phyloP scores from a whole-genome alignment of 2,113 vertebrate species.

The Triplophysa dalaica region DNA sequence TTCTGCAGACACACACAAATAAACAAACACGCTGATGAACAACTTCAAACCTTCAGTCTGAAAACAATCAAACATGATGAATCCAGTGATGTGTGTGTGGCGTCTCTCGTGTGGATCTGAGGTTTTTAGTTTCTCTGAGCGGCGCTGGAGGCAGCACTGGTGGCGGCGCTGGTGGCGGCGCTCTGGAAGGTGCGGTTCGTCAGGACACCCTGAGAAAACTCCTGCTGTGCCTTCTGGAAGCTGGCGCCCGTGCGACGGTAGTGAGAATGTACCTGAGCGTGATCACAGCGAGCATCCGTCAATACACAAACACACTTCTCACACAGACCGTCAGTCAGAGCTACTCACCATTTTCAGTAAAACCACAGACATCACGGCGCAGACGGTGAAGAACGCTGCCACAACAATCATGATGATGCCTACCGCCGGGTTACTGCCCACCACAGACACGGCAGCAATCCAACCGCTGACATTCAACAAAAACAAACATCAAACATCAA shows the following conservation, averaged over 20 bases:
- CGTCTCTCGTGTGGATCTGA: neutral
- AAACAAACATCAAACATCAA: neutral
- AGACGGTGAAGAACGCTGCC: conserved; percentile 87
- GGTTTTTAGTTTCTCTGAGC: conserved; percentile 75
- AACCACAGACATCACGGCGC: conserved; percentile 78
- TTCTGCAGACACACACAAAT: conserved; percentile 39
- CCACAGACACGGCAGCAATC: conserved; percentile 76
- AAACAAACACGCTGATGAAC: conserved; percentile 41
- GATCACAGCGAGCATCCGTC: neutral
- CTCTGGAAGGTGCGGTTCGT: conserved; percentile 84
- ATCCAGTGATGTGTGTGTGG: neutral
- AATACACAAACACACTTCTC: neutral
- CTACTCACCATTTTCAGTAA: conserved; percentile 90
- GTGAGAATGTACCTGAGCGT: conserved; percentile 83
- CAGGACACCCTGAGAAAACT: conserved; percentile 93
- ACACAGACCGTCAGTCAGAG: too few relatives aligned
- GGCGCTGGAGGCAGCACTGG: conserved; percentile 75
- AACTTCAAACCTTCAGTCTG: conserved; percentile 35
- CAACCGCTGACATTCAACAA: conserved; percentile 79
- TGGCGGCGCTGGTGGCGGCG: conserved; percentile 74
- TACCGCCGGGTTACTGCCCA: conserved; percentile 67
- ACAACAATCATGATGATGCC: conserved; percentile 88
- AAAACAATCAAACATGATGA: neutral
- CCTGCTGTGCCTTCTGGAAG: conserved; percentile 94
- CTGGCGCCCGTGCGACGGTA: conserved; percentile 92